A percentile compares a stretch with the other conserved stretches of the same genome.
Evolutionary conservation across 1,140 invertebrate genomes (phyloP).

Genomic region (Antheraea pernyi): DNA sequence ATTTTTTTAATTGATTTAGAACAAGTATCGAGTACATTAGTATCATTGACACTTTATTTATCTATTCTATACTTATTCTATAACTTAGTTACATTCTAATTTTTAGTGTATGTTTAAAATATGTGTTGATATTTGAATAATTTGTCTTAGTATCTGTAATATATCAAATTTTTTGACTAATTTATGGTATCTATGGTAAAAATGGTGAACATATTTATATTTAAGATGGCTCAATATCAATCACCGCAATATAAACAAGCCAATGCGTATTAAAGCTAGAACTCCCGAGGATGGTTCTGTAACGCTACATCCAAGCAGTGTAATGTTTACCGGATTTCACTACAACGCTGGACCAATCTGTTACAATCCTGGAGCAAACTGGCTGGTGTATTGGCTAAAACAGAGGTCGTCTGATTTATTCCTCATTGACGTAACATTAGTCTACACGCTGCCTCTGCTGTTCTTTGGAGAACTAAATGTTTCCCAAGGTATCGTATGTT

Average conservation of each 20-base stretch:
- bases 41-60: too few relatives aligned
- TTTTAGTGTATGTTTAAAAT: too few relatives aligned
- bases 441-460: conserved; percentile 68
- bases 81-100: too few relatives aligned
- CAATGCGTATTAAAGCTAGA: conserved; percentile 24
- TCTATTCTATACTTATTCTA: too few relatives aligned
- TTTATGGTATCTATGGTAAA: too few relatives aligned
- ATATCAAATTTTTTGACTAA: too few relatives aligned
- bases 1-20: too few relatives aligned
- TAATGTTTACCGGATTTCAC: conserved; percentile 35
- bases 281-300: conserved; percentile 60
- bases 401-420: conserved; percentile 57
- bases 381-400: conserved; percentile 73
- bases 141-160: too few relatives aligned
- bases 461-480: conserved; percentile 70
- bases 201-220: too few relatives aligned
- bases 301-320: conserved; percentile 63
- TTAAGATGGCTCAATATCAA: conserved; percentile 49
- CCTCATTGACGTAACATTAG: conserved; percentile 64
- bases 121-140: too few relatives aligned
- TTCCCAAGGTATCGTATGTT: conserved; percentile 48
- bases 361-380: conserved; percentile 52
- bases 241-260: conserved; percentile 24
- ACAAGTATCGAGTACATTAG: too few relatives aligned
- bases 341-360: conserved; percentile 10